A percentile compares a stretch with the other conserved stretches of the same genome.
phyloP scores from a whole-genome alignment of 2,797 vertebrate genomes.

The Sphaeramia orbicularis region DNA sequence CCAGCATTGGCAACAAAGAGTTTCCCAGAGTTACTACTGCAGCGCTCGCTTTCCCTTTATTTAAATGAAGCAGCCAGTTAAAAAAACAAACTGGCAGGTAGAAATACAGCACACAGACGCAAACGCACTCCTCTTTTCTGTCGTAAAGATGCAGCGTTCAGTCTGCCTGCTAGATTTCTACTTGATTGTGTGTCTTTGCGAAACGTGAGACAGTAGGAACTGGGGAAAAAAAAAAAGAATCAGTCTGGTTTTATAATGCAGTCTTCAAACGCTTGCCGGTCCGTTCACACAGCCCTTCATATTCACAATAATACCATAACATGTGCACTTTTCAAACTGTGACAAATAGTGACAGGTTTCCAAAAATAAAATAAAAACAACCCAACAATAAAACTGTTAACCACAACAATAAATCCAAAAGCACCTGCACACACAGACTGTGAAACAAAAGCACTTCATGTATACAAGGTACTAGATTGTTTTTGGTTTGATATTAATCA shows the following conservation, averaged over 20 bases:
- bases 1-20: slow-evolving; percentile 63
- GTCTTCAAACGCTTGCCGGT: slow-evolving; percentile 69
- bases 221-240: slow-evolving; percentile 27
- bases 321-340: slow-evolving; percentile 80
- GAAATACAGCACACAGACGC: slow-evolving; percentile 38
- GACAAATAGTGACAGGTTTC: slow-evolving; percentile 72
- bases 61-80: slow-evolving; percentile 27
- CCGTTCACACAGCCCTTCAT: slow-evolving; percentile 82
- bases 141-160: background rate
- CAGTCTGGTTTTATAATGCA: slow-evolving; percentile 62
- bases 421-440: slow-evolving; percentile 79
- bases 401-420: slow-evolving; percentile 81
- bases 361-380: slow-evolving; percentile 69
- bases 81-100: slow-evolving; percentile 32
- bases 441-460: slow-evolving; percentile 86
- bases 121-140: slow-evolving; percentile 9
- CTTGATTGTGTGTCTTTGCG: slow-evolving; percentile 63
- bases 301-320: slow-evolving; percentile 76
- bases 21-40: slow-evolving; percentile 74
- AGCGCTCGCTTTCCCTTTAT: slow-evolving; percentile 57
- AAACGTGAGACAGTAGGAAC: slow-evolving; percentile 64
- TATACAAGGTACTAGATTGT: slow-evolving; percentile 81
- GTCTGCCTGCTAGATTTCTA: slow-evolving; percentile 52
- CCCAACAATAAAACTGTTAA: slow-evolving; percentile 73
- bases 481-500: slow-evolving; percentile 87